Conservation (phyloP, 2,888 invertebrate species). For the Sceliomorpha sp. region DNA sequence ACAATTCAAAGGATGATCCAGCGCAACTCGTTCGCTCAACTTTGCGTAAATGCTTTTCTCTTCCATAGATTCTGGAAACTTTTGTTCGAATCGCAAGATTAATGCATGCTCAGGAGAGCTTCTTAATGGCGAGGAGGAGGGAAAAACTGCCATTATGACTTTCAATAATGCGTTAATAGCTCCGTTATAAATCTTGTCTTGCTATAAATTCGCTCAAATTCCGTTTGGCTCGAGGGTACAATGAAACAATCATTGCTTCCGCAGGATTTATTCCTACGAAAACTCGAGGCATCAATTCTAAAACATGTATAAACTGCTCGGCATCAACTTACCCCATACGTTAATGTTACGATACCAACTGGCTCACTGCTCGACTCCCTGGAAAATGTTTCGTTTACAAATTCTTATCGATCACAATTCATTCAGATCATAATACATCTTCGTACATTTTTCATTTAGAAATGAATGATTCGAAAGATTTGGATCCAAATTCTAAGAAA, state of each 20-base stretch:
- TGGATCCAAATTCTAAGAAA: no score
- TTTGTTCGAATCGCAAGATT: constrained; percentile 52
- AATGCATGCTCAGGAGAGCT: constrained; percentile 48
- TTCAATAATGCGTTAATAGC: constrained; percentile 63
- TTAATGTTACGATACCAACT: no score
- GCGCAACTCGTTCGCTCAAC: constrained; percentile 12
- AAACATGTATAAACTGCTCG: constrained; percentile 19
- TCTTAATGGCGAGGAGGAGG: constrained; percentile 49
- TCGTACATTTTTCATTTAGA: no score
- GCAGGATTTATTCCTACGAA: constrained; percentile 15
- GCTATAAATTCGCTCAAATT: constrained; percentile 54
- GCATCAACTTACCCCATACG: no score
- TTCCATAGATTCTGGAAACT: constrained; percentile 48
- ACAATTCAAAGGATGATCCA: constrained; percentile 12
- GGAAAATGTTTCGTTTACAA: no score
- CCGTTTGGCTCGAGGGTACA: constrained; percentile 24
- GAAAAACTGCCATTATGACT: constrained; percentile 58
- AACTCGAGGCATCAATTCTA: constrained; percentile 11
- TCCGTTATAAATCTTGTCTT: constrained; percentile 54
- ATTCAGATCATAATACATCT: no score
- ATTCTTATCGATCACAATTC: no score
- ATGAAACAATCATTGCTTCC: constrained; percentile 32
- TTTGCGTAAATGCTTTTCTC: constrained; percentile 18
- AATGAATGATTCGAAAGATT: no score
- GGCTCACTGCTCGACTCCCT: no score